Percentiles rank a stretch among this genome's conserved stretches.
phyloP scores from a whole-genome alignment of 2,888 invertebrate genomes.

The Troilus luridus region DNA sequence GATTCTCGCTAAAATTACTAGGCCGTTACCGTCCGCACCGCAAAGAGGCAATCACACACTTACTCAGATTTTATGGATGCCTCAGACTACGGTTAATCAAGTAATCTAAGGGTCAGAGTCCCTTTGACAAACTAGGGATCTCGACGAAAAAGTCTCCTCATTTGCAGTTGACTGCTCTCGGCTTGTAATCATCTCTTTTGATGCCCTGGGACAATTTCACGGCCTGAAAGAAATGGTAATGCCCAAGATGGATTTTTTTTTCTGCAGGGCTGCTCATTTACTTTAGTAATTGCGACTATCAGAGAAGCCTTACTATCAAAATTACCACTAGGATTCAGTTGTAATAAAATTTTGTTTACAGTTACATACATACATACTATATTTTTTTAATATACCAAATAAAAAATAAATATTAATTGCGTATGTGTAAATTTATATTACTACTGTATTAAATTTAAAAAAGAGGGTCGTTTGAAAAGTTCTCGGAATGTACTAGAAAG shows the following conservation, averaged over 20 bases:
- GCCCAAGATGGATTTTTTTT: background rate
- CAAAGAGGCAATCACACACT: background rate
- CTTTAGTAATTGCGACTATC: background rate
- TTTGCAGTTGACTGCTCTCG: background rate
- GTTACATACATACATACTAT: background rate
- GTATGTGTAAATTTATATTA: too few species aligned
- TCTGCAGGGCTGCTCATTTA: background rate
- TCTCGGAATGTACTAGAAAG: too few species aligned
- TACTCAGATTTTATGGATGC: background rate
- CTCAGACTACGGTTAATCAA: background rate
- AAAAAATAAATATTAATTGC: too few species aligned
- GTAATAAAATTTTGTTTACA: background rate
- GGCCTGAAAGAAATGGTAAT: slow-evolving; percentile 29
- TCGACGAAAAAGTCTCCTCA: background rate
- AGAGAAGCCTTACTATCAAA: background rate
- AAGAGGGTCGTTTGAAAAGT: too few species aligned
- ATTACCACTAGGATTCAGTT: background rate
- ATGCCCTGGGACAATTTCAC: background rate
- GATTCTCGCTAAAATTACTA: background rate
- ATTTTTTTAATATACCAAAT: too few species aligned
- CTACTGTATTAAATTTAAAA: too few species aligned
- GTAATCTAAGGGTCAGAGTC: background rate
- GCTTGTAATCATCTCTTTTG: slow-evolving; percentile 34
- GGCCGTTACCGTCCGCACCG: background rate
- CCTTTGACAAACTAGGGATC: background rate